A percentile compares a stretch with the other conserved stretches of the same genome.
Evolutionary conservation across 2,797 vertebrate species (phyloP).

Genomic region (Silurus lanzhouensis): DNA sequence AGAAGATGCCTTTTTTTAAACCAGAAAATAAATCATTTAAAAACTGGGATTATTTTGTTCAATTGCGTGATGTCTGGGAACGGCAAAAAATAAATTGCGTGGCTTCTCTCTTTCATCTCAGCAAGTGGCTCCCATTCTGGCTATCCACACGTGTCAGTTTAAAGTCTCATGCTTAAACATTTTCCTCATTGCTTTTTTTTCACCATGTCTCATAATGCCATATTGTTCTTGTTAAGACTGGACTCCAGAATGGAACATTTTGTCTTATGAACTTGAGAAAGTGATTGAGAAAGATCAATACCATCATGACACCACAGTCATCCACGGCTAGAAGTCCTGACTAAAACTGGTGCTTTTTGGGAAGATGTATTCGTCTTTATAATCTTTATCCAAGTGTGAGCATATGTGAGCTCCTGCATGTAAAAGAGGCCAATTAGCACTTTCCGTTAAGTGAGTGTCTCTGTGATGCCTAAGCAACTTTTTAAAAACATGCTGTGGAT

Average conservation of each 20-base stretch:
- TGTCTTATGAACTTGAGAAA: background rate
- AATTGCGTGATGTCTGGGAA: background rate
- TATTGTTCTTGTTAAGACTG: background rate
- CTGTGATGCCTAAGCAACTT: background rate
- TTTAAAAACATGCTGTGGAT: background rate
- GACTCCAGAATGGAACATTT: background rate
- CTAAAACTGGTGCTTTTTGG: background rate
- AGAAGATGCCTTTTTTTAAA: background rate
- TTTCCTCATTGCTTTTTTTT: background rate
- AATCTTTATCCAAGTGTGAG: background rate
- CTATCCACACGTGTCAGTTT: conserved; percentile 10
- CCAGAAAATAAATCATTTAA: background rate
- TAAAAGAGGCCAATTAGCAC: background rate
- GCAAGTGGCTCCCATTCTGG: conserved; percentile 3
- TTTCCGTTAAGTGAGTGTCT: background rate
- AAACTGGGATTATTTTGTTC: background rate
- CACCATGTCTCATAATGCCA: background rate
- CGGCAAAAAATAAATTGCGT: background rate
- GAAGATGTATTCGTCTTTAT: too few species aligned
- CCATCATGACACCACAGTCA: background rate
- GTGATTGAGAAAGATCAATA: background rate
- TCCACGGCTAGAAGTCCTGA: background rate
- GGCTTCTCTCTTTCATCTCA: background rate
- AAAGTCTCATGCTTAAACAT: background rate
- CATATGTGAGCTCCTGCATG: background rate